Conservation (phyloP, 2,113 vertebrate genomes). For the Gnathonemus longibarbis region DNA sequence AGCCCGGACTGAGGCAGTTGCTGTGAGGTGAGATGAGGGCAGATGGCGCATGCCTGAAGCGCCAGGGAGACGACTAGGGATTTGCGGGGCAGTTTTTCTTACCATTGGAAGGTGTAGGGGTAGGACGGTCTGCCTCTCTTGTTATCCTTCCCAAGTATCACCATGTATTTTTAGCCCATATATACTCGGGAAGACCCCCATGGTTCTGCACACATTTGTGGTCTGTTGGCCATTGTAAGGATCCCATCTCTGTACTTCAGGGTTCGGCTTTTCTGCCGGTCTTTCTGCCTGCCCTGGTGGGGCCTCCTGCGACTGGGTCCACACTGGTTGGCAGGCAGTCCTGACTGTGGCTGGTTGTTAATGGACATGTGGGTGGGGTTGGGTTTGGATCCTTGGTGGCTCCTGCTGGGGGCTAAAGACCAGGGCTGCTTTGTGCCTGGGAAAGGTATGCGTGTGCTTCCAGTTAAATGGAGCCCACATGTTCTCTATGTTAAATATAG, state of each 20-base stretch:
- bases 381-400: neutral
- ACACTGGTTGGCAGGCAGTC: neutral
- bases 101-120: neutral
- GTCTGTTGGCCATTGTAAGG: neutral
- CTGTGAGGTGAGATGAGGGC: neutral
- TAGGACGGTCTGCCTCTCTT: too few relatives aligned
- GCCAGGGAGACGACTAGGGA: neutral
- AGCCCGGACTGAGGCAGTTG: neutral
- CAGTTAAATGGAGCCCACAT: constrained; percentile 57
- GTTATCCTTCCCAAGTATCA: neutral
- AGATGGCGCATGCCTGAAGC: neutral
- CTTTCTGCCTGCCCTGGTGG: neutral
- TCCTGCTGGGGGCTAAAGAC: neutral
- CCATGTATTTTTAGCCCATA: neutral
- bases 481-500: constrained; percentile 62
- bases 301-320: neutral
- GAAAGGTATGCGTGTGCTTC: constrained; percentile 37
- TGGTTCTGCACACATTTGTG: neutral
- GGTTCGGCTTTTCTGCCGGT: neutral
- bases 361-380: neutral
- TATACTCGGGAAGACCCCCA: neutral
- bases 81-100: neutral
- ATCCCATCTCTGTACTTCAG: neutral
- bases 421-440: constrained; percentile 37
- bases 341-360: neutral